Conservation (phyloP, 2,797 vertebrate species). For the Aselliscus stoliczkanus region DNA sequence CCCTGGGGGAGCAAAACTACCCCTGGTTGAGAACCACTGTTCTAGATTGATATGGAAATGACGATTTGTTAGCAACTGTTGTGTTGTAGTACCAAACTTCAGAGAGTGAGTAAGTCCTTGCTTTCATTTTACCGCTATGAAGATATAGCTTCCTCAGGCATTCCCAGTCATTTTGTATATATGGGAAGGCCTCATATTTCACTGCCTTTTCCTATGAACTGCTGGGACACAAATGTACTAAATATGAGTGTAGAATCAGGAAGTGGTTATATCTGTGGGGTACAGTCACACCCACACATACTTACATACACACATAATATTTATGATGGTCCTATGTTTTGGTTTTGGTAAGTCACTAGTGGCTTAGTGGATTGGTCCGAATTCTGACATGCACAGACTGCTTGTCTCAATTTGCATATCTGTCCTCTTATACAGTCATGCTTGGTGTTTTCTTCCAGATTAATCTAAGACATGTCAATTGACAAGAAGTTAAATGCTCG, state of each 20-base stretch:
- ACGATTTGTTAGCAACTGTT: neutral
- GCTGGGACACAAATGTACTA: neutral
- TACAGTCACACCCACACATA: neutral
- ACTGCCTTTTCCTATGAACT: neutral
- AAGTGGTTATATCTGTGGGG: neutral
- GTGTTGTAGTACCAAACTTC: neutral
- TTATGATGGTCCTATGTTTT: neutral
- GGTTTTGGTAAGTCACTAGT: neutral
- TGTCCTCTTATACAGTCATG: neutral
- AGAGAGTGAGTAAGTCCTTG: neutral
- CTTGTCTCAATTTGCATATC: neutral
- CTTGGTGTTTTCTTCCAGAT: neutral
- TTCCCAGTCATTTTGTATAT: neutral
- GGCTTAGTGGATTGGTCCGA: neutral
- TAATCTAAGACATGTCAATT: neutral
- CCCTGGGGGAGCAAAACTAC: neutral
- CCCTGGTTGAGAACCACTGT: neutral
- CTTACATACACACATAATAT: neutral
- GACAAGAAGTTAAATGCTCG: neutral
- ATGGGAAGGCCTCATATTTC: neutral
- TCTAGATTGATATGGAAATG: neutral
- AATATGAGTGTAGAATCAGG: neutral
- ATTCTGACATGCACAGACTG: neutral
- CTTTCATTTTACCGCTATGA: neutral
- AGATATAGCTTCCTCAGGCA: neutral